Percentiles rank a stretch among this genome's conserved stretches.
phyloP scores from a whole-genome alignment of 37 sponge, comb jelly and placozoan genomes.

The Geodia barretti region DNA sequence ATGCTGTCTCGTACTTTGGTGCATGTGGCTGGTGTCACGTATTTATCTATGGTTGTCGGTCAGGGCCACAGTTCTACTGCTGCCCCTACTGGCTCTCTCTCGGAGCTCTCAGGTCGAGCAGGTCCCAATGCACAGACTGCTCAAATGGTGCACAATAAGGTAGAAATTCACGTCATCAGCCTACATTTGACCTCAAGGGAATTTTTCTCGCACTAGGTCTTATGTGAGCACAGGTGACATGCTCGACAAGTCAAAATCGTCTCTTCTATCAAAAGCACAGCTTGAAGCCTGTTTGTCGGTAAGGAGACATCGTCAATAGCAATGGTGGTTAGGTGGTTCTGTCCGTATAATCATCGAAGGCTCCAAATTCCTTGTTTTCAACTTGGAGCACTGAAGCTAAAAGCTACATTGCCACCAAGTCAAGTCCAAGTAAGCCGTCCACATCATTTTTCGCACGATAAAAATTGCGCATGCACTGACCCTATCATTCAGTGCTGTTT shows the following conservation, averaged over 20 bases:
- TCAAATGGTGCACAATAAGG: constrained; percentile 41
- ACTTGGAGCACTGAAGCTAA: background rate
- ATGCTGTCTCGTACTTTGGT: too few species aligned
- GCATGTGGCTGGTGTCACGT: too few species aligned
- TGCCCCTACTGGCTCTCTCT: constrained; percentile 9
- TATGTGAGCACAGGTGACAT: constrained; percentile 19
- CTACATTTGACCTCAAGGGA: too few species aligned
- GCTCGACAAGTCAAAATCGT: constrained; percentile 8
- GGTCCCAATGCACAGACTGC: constrained; percentile 9
- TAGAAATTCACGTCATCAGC: background rate
- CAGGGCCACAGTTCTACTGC: constrained; percentile 9
- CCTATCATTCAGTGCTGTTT: constrained; percentile 13
- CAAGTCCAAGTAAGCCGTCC: constrained; percentile 7
- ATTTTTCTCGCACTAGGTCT: too few species aligned
- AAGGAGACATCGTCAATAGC: too few species aligned
- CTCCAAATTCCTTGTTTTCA: background rate
- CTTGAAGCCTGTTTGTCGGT: constrained; percentile 15
- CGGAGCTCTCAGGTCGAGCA: background rate
- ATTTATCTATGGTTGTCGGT: too few species aligned
- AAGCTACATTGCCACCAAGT: background rate
- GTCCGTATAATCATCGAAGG: too few species aligned
- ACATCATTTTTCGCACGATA: background rate
- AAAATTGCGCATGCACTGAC: background rate
- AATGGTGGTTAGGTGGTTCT: too few species aligned
- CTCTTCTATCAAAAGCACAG: constrained; percentile 1